Base-by-base conservation (phyloP, 2,113 vertebrate species). In the Cariama cristata region DNA sequence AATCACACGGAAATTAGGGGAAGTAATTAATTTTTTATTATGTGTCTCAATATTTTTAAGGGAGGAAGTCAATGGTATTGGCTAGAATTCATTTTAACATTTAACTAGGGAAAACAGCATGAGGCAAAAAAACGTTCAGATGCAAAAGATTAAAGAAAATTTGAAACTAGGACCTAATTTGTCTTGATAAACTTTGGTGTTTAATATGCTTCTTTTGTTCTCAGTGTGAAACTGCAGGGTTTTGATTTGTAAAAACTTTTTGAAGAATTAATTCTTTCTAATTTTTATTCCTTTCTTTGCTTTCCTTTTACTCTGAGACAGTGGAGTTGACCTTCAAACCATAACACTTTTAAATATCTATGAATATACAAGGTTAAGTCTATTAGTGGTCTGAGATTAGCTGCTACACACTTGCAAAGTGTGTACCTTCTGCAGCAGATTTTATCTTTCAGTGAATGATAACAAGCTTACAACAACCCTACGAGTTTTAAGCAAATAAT, bases 11-110 rank as follows among this genome's bases (percentile, higher is more conserved):
- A 99, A 99, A 99, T 99, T 99, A 99, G 99, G 98, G 98, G 98
- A 99, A 98, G 99, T 99, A 99, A 99, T 99, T 99, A 99, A 99
- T 99, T 99, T 99, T 99, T 99, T 98, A 99, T 99, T 99, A 99
- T 99, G 99, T 98, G 99, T 99, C 99, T 99, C 98, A 97, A 99
- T 99, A 98, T 99, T 99, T 99, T 99, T 98, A 98, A 99, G 98
- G 97, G 98, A 98, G 98, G 98, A 99, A 99, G 98, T 99, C 98
- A 98, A 98, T 98, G 98, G 98, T 98, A 98, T 98, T 98, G 98
- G 98, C 98, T 98, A 98, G 98, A 98, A 99, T 99, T 99, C 98
- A 98, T 99, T 99, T 98, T 99, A 98, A 98, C 98, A 98, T 99
- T 99, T 99, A 99, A 99, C 98, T 98, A 98, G 98, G 98, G 98